Evolutionary conservation across 2,888 invertebrate species (phyloP).

Genomic region (Dryococelus australis): DNA sequence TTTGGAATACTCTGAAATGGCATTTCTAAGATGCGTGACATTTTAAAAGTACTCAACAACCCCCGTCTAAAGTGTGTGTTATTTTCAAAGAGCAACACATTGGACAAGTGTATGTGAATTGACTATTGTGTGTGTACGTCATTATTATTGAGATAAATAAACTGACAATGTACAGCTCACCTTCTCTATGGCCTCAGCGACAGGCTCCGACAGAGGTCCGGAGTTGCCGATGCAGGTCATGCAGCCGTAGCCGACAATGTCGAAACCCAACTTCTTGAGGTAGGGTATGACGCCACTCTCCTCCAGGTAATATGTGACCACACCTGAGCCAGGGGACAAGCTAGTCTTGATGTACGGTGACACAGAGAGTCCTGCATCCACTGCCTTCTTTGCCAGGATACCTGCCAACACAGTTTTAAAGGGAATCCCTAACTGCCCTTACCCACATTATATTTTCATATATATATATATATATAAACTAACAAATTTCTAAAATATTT

Average conservation of each 20-base stretch:
- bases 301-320: constrained; percentile 88
- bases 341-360: constrained; percentile 96
- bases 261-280: constrained; percentile 86
- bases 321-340: constrained; percentile 94
- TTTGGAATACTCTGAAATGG: too few relatives aligned
- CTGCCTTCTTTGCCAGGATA: constrained; percentile 91
- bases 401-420: constrained; percentile 59
- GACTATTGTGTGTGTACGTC: too few relatives aligned
- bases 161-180: constrained; percentile 55
- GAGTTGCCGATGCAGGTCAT: constrained; percentile 99
- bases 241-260: constrained; percentile 98
- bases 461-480: too few relatives aligned
- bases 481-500: too few relatives aligned
- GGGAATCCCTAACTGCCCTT: not conserved
- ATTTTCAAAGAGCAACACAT: too few relatives aligned
- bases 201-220: constrained; percentile 90
- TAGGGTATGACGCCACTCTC: constrained; percentile 93
- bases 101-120: too few relatives aligned
- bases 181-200: constrained; percentile 91
- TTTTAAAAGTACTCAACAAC: too few relatives aligned
- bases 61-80: too few relatives aligned
- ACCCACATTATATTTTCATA: too few relatives aligned
- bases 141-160: too few relatives aligned
- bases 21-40: too few relatives aligned
- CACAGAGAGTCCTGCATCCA: constrained; percentile 87